Evolutionary conservation across 2,797 vertebrate genomes (phyloP).

Genomic region (Argentina silus): DNA sequence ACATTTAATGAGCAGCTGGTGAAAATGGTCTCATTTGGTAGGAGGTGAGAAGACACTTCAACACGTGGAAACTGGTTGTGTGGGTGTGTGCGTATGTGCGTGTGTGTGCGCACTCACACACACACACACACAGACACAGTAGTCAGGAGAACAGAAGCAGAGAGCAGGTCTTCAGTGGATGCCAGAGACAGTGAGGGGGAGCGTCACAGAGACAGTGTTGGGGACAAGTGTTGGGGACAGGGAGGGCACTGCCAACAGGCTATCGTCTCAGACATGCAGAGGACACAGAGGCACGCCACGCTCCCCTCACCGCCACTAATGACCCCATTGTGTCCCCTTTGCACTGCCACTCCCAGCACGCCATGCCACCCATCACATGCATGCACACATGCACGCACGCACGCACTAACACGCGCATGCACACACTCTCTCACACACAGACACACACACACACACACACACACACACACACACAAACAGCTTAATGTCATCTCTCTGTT

Average conservation of each 20-base stretch:
- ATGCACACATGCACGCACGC: neutral
- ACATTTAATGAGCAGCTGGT: neutral
- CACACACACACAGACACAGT: neutral
- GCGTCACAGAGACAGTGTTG: neutral
- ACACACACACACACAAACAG: neutral
- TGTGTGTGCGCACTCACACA: neutral
- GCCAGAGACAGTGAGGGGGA: neutral
- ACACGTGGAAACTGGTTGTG: neutral
- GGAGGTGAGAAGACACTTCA: neutral
- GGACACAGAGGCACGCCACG: neutral
- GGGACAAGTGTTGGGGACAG: neutral
- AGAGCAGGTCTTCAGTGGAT: neutral
- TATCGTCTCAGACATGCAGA: neutral
- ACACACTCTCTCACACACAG: neutral
- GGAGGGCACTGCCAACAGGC: neutral
- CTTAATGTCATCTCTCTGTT: neutral
- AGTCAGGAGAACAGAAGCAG: neutral
- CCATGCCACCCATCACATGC: neutral
- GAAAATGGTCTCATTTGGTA: neutral
- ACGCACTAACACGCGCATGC: neutral
- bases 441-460: constrained; percentile 7
- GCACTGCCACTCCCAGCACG: neutral
- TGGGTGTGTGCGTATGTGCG: neutral
- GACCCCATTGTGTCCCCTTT: neutral
- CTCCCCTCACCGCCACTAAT: neutral